These are phyloP conservation scores for Muraenolepis orangiensis DNA, from an alignment of 2,797 vertebrate species.

Conservation along the genomic window DNA sequence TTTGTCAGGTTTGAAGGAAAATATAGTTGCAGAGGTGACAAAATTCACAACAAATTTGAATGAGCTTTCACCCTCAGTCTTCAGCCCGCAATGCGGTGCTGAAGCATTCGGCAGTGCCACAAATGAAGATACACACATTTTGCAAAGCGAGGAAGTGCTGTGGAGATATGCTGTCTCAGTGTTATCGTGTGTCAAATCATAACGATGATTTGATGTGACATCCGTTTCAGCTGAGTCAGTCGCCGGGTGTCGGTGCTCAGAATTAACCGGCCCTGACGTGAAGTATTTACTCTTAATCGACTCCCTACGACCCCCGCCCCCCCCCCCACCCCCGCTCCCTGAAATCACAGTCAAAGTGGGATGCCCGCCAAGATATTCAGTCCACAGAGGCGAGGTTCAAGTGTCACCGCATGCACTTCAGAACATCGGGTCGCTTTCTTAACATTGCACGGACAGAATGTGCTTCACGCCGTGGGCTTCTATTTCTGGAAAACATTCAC, in stretches of 20 bases:
- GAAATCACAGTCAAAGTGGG: neutral
- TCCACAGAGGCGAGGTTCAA: neutral
- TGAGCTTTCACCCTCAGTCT: neutral
- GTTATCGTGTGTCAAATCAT: constrained; percentile 28
- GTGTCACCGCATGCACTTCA: neutral
- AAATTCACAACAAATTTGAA: neutral
- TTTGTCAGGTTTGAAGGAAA: neutral
- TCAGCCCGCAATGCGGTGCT: neutral
- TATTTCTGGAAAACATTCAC: neutral
- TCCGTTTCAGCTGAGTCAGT: constrained; percentile 42
- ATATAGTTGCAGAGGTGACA: neutral
- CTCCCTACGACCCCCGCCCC: neutral
- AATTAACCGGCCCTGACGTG: constrained; percentile 50
- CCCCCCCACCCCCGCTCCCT: neutral
- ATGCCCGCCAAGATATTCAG: neutral
- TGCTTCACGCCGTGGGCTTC: neutral
- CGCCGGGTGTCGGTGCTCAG: constrained; percentile 29
- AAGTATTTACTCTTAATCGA: constrained; percentile 1
- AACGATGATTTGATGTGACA: constrained; percentile 51
- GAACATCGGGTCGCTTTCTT: neutral
- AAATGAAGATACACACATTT: no score
- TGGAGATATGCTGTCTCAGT: neutral
- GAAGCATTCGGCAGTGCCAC: no score
- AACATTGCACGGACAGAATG: neutral
- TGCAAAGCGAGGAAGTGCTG: no score